Base-by-base conservation (phyloP, 2,797 vertebrate genomes). In the Pseudomugil tenellus region DNA sequence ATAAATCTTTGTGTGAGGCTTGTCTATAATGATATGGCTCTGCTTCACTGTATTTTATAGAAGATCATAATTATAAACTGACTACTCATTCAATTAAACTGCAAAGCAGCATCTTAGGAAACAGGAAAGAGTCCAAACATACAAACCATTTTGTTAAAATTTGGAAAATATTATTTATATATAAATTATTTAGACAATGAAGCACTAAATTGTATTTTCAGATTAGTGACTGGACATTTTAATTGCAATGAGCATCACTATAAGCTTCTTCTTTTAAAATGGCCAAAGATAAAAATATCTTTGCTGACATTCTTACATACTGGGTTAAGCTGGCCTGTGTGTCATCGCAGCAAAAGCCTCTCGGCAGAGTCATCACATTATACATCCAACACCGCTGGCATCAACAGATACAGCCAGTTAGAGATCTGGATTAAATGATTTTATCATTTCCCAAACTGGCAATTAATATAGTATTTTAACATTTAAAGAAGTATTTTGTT, bases 261-360 rank as follows among this genome's bases (percentile, higher is more conserved):
- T 37, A 25, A 26, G 9, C n/a, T 28, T 51, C 54, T 57, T 25
- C 29, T n/a, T 58, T 43, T 49, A 43, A 37, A 12, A 3, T 46
- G 62, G 32, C 19, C 25, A 29, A 23, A 13, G 28, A 32, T 76
- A 67, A 62, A 80, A 59, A 77, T 61, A 63, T 60, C 55, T 19
- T n/a, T n/a, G n/a, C n/a, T n/a, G n/a, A n/a, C n/a, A n/a, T n/a
- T 60, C 26, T 46, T 70, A 49, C 43, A 13, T 16, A 39, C 25
- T 3, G n/a, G 21, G 63, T 48, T 49, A 29, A 53, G 28, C 67
- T n/a, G 2, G 3, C 21, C 61, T 59, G 61, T 63, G 48, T 65
- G 55, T 71, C 54, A 67, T 64, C 35, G 29, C 37, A 14, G 12
- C 26, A 29, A 32, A 60, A 43, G 25, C 35, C 34, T 37, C 35